A percentile compares a stretch with the other conserved stretches of the same genome.
Evolutionary conservation across 2,888 invertebrate species (phyloP).

Genomic region (Ametastegia equiseti): DNA sequence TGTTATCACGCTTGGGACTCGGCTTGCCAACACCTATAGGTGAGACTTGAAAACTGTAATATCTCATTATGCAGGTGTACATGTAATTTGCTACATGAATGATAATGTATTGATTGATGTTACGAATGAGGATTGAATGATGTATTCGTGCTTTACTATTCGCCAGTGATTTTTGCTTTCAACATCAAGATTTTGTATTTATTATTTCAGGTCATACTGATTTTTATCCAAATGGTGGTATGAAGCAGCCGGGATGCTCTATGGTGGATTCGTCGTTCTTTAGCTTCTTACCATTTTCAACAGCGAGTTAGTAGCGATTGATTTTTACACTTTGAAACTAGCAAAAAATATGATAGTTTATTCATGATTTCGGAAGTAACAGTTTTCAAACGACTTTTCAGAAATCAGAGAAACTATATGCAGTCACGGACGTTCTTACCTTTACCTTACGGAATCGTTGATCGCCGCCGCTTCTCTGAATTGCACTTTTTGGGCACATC

Average conservation of each 20-base stretch:
- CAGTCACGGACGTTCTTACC: conserved; percentile 81
- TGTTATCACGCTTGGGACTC: conserved; percentile 78
- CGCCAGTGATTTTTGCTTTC: no score
- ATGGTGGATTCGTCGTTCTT: conserved; percentile 72
- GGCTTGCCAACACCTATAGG: conserved; percentile 80
- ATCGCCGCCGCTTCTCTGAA: conserved; percentile 71
- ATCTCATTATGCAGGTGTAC: background rate
- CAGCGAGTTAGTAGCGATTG: conserved; percentile 71
- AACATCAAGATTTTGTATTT: background rate
- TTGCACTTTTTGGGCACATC: conserved; percentile 78
- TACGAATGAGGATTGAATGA: background rate
- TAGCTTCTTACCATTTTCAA: conserved; percentile 71
- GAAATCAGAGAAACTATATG: conserved; percentile 79
- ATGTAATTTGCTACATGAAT: background rate
- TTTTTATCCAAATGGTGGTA: conserved; percentile 85
- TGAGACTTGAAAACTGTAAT: conserved; percentile 58
- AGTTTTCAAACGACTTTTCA: conserved; percentile 61
- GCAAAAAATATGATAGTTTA: background rate
- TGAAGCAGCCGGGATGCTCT: conserved; percentile 82
- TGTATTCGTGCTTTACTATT: no score
- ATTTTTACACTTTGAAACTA: background rate
- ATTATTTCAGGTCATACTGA: conserved; percentile 79
- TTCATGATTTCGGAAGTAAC: conserved; percentile 7
- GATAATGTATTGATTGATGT: background rate
- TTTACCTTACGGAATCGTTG: conserved; percentile 80